phyloP scores from a whole-genome alignment of 2,888 invertebrate genomes.

The Strigamia maritima region DNA sequence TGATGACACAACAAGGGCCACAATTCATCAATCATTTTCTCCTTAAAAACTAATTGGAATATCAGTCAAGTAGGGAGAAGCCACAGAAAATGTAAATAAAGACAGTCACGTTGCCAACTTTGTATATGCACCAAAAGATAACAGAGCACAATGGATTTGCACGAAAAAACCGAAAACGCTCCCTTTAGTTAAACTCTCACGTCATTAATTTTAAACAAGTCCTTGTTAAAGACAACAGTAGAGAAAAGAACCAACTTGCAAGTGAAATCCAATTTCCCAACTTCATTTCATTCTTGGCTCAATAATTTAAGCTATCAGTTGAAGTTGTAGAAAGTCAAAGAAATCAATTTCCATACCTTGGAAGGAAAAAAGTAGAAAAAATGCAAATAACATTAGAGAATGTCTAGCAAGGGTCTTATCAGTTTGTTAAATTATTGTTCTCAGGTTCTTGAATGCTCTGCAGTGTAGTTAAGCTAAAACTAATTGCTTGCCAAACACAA shows the following conservation, averaged over 20 bases:
- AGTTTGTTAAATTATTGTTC: no score
- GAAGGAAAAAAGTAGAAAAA: background rate
- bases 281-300: background rate
- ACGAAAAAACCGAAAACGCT: background rate
- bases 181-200: background rate
- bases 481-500: background rate
- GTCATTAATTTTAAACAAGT: conserved; percentile 20
- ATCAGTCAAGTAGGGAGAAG: background rate
- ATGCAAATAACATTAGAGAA: background rate
- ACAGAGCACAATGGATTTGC: background rate
- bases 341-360: background rate
- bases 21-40: background rate
- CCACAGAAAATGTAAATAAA: background rate
- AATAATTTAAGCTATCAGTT: background rate
- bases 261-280: conserved; percentile 4
- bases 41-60: background rate
- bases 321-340: background rate
- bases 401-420: no score
- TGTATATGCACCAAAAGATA: background rate
- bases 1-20: background rate
- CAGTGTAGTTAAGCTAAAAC: background rate
- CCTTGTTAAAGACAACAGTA: background rate
- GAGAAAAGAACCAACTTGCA: background rate
- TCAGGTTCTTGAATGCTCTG: background rate
- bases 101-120: background rate